Percentiles rank a stretch among this genome's conserved stretches.
Conservation (phyloP, 1,140 invertebrate species). For the Drosophila busckii region DNA sequence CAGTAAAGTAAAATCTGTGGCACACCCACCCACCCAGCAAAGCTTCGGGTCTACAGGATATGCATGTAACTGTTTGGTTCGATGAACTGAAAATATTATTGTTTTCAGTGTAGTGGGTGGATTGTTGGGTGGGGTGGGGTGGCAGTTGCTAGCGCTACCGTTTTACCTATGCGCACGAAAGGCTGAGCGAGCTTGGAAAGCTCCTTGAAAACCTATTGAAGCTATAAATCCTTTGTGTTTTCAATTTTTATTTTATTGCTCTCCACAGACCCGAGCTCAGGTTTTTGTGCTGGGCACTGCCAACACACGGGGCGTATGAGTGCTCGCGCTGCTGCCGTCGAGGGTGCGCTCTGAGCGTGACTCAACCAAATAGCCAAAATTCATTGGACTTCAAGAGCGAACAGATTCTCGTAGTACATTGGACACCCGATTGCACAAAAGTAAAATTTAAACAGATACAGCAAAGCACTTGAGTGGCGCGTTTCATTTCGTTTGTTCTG, state of each 20-base stretch:
- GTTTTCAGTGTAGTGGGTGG: slow-evolving; percentile 45
- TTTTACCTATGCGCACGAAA: slow-evolving; percentile 27
- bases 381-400: slow-evolving; percentile 25
- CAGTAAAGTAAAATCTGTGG: slow-evolving; percentile 73
- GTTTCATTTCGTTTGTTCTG: slow-evolving; percentile 23
- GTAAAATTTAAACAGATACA: slow-evolving; percentile 73
- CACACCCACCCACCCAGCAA: slow-evolving; percentile 67
- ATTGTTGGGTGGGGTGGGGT: no score
- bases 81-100: slow-evolving; percentile 56
- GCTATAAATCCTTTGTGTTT: slow-evolving; percentile 77
- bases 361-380: slow-evolving; percentile 25
- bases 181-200: slow-evolving; percentile 54
- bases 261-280: slow-evolving; percentile 51
- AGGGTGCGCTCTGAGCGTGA: slow-evolving; percentile 15
- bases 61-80: slow-evolving; percentile 52
- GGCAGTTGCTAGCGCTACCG: no score
- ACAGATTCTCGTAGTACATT: no score
- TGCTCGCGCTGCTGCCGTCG: background rate
- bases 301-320: background rate
- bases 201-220: slow-evolving; percentile 77
- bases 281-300: slow-evolving; percentile 20
- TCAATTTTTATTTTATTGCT: slow-evolving; percentile 78
- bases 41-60: slow-evolving; percentile 45
- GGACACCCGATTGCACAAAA: slow-evolving; percentile 51
- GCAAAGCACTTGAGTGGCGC: slow-evolving; percentile 51